A percentile compares a stretch with the other conserved stretches of the same genome.
Evolutionary conservation across 2,888 invertebrate genomes (phyloP).

Genomic region (Ceraclea dissimilis): DNA sequence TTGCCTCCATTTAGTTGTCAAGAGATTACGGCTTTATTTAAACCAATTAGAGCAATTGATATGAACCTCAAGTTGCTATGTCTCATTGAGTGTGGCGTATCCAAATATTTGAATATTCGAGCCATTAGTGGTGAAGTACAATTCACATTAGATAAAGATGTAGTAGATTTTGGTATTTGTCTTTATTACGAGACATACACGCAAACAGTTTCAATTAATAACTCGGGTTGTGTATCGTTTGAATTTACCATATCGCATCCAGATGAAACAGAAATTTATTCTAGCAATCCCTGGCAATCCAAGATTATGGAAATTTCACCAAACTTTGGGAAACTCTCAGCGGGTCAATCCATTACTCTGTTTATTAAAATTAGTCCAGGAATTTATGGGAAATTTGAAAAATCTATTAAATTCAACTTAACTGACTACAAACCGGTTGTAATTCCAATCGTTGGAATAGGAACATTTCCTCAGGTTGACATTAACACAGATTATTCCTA

Average conservation of each 20-base stretch:
- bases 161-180: conserved; percentile 9
- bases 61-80: conserved; percentile 8
- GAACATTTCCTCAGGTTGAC: conserved; percentile 13
- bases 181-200: conserved; percentile 5
- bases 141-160: conserved; percentile 2
- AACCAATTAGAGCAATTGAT: conserved; percentile 2
- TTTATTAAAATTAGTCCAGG: conserved; percentile 8
- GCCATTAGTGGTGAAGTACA: conserved; percentile 12
- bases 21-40: conserved; percentile 10
- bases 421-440: conserved; percentile 3
- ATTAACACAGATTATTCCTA: conserved; percentile 1
- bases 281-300: neutral
- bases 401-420: conserved; percentile 3
- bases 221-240: conserved; percentile 13
- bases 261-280: neutral
- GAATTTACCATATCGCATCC: conserved; percentile 4
- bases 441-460: conserved; percentile 9
- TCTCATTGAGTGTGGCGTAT: conserved; percentile 4
- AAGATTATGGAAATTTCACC: neutral
- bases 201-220: conserved; percentile 5
- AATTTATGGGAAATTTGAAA: conserved; percentile 11
- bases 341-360: conserved; percentile 5
- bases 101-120: conserved; percentile 7
- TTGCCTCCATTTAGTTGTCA: conserved; percentile 6
- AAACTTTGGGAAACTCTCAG: neutral